phyloP scores from a whole-genome alignment of 2,888 invertebrate genomes.

The Pseudococcus longispinus region DNA sequence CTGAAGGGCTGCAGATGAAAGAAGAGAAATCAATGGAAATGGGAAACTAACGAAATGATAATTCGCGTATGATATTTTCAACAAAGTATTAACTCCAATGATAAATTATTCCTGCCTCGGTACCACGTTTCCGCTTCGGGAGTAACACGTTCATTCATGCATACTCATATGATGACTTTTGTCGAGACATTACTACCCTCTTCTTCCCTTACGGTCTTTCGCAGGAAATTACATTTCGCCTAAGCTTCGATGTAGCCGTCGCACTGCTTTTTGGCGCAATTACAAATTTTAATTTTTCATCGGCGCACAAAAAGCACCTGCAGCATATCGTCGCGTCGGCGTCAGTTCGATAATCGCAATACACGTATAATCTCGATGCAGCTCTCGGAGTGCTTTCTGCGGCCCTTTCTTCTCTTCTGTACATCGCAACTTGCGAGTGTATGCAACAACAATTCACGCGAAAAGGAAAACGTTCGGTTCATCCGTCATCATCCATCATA shows the following conservation, averaged over 20 bases:
- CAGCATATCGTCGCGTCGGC: background rate
- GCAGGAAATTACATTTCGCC: constrained; percentile 29
- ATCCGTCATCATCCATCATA: constrained; percentile 56
- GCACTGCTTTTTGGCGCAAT: background rate
- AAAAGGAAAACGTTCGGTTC: constrained; percentile 23
- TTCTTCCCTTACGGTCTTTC: background rate
- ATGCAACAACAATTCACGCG: background rate
- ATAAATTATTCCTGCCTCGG: constrained; percentile 51
- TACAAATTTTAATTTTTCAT: constrained; percentile 21
- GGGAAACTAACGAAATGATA: constrained; percentile 17
- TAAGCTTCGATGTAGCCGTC: background rate
- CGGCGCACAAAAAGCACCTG: background rate
- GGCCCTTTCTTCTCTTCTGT: background rate
- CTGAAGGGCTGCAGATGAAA: background rate
- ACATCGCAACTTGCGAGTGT: background rate
- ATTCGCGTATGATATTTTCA: constrained; percentile 40
- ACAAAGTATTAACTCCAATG: constrained; percentile 39
- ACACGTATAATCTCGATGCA: background rate
- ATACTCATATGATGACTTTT: constrained; percentile 43
- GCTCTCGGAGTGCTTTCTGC: background rate
- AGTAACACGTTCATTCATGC: constrained; percentile 49
- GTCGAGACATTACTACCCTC: constrained; percentile 27
- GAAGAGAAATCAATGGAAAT: background rate
- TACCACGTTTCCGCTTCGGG: constrained; percentile 46
- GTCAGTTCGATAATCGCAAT: background rate